Evolutionary conservation across 1,140 invertebrate species (phyloP), one percentile per base, ranked within the genome.

Genomic region (Caenorhabditis briggsae): DNA sequence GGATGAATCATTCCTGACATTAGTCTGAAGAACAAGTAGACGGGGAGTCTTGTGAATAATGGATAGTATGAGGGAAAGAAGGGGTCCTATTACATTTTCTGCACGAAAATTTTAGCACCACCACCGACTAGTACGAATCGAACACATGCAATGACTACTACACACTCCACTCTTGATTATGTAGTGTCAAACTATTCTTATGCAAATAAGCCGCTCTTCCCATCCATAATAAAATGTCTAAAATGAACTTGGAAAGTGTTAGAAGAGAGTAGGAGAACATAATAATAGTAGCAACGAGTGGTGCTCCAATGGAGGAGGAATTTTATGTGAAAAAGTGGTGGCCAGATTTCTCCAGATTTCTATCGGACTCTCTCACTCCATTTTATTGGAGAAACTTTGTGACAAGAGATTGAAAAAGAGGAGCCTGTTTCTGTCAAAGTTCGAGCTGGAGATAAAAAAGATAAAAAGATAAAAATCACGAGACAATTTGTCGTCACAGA

Each of bases 271-370:
- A 8, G 7, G 56, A 58, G 64, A 70, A 41, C 33, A 3, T 6
- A 20, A 64, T n/a, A 64, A 33, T 33, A 33, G 33, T 33, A 33
- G 33, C 33, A 33, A 33, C 33, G 33, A 33, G 33, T 33, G 33
- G 33, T 50, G 43, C 18, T 78, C n/a, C 43, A 16, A 46, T 5
- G 43, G 65, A 46, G 16, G 18, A 23, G 14, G 46, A 53, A 50
- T 78, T 33, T 78, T 78, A 78, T 78, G 70, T 53, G 70, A 78
- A 78, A 78, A 78, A 78, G 70, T 78, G 46, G 46, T 33, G 33
- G 33, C 43, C 20, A 46, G 16, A 46, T 70, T 70, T 78, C n/a
- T 78, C 43, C 20, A 46, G 16, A 46, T 70, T 70, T 78, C n/a
- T 78, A 23, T 78, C 46, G n/a, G 70, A 41, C 14, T 25, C 46